These are phyloP conservation scores for Trachythela sp. DNA, from an alignment of 64 coral and sea anemone genomes.

Conservation along the genomic window DNA sequence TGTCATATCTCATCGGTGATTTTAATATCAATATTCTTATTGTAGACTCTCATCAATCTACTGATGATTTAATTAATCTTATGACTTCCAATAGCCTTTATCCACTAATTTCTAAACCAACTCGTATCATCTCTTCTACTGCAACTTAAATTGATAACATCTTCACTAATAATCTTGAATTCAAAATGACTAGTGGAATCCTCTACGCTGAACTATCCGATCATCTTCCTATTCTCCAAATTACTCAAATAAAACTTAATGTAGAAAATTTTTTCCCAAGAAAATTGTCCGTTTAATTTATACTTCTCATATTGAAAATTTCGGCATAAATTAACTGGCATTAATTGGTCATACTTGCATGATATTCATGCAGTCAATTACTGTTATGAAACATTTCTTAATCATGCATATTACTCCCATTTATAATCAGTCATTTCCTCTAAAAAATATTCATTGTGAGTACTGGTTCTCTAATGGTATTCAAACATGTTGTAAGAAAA, in stretches of 20 bases:
- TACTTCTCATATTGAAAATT: background rate
- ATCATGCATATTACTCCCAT: conserved; percentile 9
- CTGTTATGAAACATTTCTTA: conserved; percentile 10
- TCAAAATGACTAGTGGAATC: background rate
- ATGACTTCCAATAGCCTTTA: background rate
- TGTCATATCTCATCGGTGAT: background rate
- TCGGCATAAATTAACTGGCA: background rate
- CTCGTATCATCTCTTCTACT: background rate
- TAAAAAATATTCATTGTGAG: conserved; percentile 35
- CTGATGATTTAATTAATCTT: background rate
- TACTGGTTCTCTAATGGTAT: no score
- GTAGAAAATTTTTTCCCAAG: background rate
- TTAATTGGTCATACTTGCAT: background rate
- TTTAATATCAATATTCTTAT: background rate
- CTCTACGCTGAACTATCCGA: background rate
- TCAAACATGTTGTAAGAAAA: background rate
- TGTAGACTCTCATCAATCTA: background rate
- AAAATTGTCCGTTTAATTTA: background rate
- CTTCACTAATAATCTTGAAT: conserved; percentile 8
- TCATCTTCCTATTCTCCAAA: no score
- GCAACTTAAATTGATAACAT: background rate
- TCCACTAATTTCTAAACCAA: background rate
- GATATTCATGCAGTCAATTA: background rate
- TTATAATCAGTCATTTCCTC: conserved; percentile 23
- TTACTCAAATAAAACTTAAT: no score